Evolutionary conservation across 2,888 invertebrate species (phyloP), one percentile per base, ranked within the genome.

Genomic region (Ectemnius cavifrons): DNA sequence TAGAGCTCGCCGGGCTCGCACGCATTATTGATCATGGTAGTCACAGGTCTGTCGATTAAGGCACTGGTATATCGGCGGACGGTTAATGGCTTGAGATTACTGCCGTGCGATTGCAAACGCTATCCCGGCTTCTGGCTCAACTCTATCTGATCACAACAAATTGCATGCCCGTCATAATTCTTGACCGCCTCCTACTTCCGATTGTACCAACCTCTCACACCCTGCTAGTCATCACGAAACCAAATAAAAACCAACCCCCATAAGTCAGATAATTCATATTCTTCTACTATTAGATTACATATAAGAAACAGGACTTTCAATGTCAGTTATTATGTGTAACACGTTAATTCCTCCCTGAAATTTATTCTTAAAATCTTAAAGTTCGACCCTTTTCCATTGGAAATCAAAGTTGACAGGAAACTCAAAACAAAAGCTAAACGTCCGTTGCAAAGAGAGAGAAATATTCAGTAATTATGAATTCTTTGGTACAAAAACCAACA

Each of bases 71-170:
- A 75, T 71, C 74, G 77, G 72, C 73, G 69, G 77, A 74, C 73
- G 73, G 79, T 75, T 81, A 79, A 83, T 83, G 81, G 77, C 75
- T 78, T 67, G 74, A 79, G 77, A 82, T 81, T 82, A 75, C 75
- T 75, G 65, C 63, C 28, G 64, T 45, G 61, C 74, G 77, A 73
- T 77, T 77, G 72, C 68, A 64, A 63, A 73, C 67, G 67, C 71
- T 73, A 62, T 60, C 58, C 37, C 37, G 37, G 71, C 79, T 77
- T 79, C 77, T 78, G 79, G 84, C 79, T 78, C 59, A 63, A 64
- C 62, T 73, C 76, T 63, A 80, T 70, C 71, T 59, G 71, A 80
- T 80, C 72, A 59, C 77, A 68, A 75, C 73, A 74, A 71, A 78
- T 80, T 80, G 74, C 73, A 79, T 73, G 71, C 66, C 65, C 18